Conservation (phyloP, 2,113 vertebrate genomes). For the Vidua macroura region DNA sequence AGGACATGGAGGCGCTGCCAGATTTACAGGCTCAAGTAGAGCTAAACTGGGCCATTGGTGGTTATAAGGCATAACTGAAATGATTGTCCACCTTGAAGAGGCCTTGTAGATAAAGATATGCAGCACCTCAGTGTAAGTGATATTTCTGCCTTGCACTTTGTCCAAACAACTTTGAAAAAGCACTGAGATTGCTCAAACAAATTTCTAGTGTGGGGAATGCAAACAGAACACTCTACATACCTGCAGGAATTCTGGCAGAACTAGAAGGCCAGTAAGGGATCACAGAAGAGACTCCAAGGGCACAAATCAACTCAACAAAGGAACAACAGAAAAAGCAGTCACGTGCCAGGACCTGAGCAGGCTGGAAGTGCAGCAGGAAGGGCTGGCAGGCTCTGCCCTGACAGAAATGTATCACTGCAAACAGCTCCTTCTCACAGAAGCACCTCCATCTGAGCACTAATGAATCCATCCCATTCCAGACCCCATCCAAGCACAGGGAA, state of each 20-base stretch:
- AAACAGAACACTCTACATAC: not conserved
- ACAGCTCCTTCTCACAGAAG: not conserved
- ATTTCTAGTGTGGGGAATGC: not conserved
- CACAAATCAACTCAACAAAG: not conserved
- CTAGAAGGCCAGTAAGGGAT: not conserved
- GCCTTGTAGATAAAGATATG: accelerated
- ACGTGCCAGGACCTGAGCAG: not conserved
- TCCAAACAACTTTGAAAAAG: not conserved
- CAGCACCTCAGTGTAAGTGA: not conserved
- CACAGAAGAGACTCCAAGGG: not conserved
- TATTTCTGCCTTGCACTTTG: not conserved
- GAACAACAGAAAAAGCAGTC: not conserved
- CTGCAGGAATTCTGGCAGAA: not conserved
- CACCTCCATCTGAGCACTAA: not conserved
- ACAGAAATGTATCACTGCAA: not conserved
- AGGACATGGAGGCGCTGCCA: not conserved
- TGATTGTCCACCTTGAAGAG: not conserved
- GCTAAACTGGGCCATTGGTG: not conserved
- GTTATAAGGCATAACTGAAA: not conserved
- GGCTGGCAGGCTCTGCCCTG: not conserved
- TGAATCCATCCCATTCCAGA: not conserved
- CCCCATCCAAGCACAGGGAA: not conserved
- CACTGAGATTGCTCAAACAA: not conserved
- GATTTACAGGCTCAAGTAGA: not conserved
- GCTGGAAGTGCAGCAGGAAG: not conserved